Evolutionary conservation across 2,113 vertebrate species (phyloP).

Genomic region (Synchiropus splendidus): DNA sequence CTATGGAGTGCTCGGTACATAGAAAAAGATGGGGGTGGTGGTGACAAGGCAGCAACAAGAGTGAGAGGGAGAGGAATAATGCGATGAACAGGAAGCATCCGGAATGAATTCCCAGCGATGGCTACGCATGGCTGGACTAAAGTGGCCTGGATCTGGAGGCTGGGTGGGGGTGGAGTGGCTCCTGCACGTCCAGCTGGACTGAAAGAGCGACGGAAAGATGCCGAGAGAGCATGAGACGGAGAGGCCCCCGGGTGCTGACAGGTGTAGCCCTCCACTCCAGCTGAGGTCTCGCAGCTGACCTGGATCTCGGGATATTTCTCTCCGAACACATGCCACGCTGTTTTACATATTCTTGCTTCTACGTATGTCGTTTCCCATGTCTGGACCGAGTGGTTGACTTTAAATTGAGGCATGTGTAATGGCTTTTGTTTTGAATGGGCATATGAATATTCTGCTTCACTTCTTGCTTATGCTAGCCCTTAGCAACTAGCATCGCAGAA

Average conservation of each 20-base stretch:
- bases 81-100: constrained; percentile 58
- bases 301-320: constrained; percentile 54
- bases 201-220: constrained; percentile 37
- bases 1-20: constrained; percentile 14
- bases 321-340: constrained; percentile 36
- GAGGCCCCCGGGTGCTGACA: constrained; percentile 58
- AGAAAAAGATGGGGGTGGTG: constrained; percentile 16
- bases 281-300: constrained; percentile 66
- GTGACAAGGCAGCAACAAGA: constrained; percentile 16
- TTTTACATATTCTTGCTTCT: constrained; percentile 25
- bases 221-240: constrained; percentile 19
- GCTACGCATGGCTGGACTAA: constrained; percentile 60
- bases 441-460: too few species aligned
- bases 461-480: too few species aligned
- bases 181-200: constrained; percentile 47
- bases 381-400: too few species aligned
- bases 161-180: constrained; percentile 44
- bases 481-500: too few species aligned
- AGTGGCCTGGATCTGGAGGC: constrained; percentile 59
- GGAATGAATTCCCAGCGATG: constrained; percentile 61
- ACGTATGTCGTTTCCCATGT: constrained; percentile 17
- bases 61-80: constrained; percentile 25
- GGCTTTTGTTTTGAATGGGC: too few species aligned
- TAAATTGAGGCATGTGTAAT: too few species aligned
- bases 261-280: constrained; percentile 66